These are phyloP conservation scores for Jordanella pulchra DNA, from an alignment of 2,797 vertebrate species.

Conservation along the genomic window DNA sequence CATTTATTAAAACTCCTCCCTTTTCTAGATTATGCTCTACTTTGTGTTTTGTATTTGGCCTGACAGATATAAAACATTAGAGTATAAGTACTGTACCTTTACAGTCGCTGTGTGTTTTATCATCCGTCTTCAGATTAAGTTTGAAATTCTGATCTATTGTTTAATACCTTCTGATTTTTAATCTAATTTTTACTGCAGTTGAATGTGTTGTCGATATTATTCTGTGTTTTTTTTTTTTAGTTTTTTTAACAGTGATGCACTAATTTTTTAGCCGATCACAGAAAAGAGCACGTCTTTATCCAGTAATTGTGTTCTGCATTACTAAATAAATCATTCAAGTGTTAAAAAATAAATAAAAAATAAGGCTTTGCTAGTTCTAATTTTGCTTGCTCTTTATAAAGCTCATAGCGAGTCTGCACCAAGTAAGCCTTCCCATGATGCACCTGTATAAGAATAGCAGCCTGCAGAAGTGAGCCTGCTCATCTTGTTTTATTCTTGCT, in stretches of 20 bases:
- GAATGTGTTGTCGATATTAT: background rate
- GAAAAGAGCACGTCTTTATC: background rate
- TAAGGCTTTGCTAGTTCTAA: background rate
- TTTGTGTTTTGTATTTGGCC: background rate
- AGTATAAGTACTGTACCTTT: too few relatives aligned
- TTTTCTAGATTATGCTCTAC: background rate
- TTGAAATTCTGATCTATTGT: too few relatives aligned
- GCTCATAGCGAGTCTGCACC: constrained; percentile 2
- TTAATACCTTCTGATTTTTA: too few relatives aligned
- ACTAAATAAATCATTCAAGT: too few relatives aligned
- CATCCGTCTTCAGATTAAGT: background rate
- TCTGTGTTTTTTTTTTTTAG: background rate
- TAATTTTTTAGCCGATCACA: background rate
- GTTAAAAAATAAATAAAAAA: background rate
- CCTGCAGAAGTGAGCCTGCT: background rate
- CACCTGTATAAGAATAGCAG: background rate
- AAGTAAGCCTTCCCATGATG: constrained; percentile 5
- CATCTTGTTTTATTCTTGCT: background rate
- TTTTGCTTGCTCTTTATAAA: background rate
- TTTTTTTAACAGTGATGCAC: background rate
- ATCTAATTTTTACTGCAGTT: too few relatives aligned
- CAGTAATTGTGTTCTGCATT: background rate
- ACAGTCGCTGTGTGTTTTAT: background rate
- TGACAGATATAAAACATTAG: background rate
- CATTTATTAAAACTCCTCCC: background rate